Evolutionary conservation across 2,113 vertebrate species (phyloP), one percentile per base, ranked within the genome.

Genomic region (Pithys albifrons): DNA sequence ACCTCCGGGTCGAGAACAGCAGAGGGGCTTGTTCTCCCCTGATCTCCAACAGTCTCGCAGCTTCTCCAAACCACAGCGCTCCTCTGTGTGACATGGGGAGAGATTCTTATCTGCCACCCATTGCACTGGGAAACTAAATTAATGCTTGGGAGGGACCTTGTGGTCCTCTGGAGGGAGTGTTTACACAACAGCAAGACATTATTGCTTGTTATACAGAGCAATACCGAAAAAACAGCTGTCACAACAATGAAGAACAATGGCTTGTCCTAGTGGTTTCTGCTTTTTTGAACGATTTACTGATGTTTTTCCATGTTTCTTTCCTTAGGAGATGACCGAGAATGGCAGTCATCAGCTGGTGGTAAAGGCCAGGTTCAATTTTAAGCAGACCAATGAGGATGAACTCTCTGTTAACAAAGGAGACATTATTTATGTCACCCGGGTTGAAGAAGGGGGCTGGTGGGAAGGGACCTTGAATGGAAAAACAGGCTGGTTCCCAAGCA

Each of bases 361-460:
- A 95, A 99, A 99, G 97, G 99, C 99, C 27, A 98, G 99, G 97
- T 99, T 99, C 98, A 99, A 99, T 98, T 99, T 99, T 97, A 99
- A 99, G 96, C 99, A 99, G 97, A 99, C 98, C 94, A 99, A 99
- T n/a, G 99, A 99, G 96, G 99, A 99, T 67, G 99, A 99, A 93
- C 98, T 99, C 84, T 99, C 99, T 0, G 99, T 99, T 96, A 98
- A 79, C 95, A 99, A 99, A 98, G 99, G 99, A 24, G 99, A 99
- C 65, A 91, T 99, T 95, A 99, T 99, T 97, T 98, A 98, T 43
- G 99, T 99, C 95, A 99, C 98, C 52, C 98, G 99, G 79, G 98
- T 99, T 84, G 99, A 99, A 96, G 99, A 99, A 96, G 99, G 99
- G 64, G 99, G 99, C 95, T 99, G 99, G 99, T 99, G 99, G 99